phyloP scores from a whole-genome alignment of 1,140 invertebrate species.

The Drosophila willistoni region DNA sequence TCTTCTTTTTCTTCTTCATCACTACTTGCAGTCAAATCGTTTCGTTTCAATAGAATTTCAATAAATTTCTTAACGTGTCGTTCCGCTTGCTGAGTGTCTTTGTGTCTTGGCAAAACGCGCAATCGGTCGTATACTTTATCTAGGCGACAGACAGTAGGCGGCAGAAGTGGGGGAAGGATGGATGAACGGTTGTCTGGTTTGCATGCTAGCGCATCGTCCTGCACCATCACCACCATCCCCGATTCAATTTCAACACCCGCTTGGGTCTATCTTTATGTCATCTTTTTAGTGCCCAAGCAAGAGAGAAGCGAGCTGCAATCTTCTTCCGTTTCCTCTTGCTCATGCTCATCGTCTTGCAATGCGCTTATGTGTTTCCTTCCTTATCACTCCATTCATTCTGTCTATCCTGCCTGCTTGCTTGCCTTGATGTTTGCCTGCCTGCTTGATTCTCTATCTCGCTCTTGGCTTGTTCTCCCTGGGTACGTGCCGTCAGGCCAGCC shows the following conservation, averaged over 20 bases:
- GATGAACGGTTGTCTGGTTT: slow-evolving; percentile 36
- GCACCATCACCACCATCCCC: slow-evolving; percentile 29
- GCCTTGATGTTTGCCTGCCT: neutral
- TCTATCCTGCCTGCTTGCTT: neutral
- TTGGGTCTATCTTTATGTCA: slow-evolving; percentile 71
- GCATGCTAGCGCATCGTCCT: slow-evolving; percentile 51
- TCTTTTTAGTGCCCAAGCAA: slow-evolving; percentile 62
- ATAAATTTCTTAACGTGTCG: slow-evolving; percentile 78
- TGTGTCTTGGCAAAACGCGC: slow-evolving; percentile 49
- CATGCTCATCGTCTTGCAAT: slow-evolving; percentile 54
- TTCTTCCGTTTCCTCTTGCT: slow-evolving; percentile 39
- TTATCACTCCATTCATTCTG: slow-evolving; percentile 21
- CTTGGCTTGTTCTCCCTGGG: neutral
- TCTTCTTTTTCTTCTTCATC: neutral
- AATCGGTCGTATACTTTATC: slow-evolving; percentile 71
- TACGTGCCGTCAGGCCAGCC: slow-evolving; percentile 53
- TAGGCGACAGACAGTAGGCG: slow-evolving; percentile 27
- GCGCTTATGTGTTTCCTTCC: slow-evolving; percentile 78
- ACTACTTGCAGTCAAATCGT: slow-evolving; percentile 70
- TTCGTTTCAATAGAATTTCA: slow-evolving; percentile 81
- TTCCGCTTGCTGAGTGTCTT: slow-evolving; percentile 31
- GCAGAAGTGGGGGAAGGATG: neutral
- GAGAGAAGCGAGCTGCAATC: slow-evolving; percentile 39
- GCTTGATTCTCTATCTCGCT: neutral
- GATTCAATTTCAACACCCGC: slow-evolving; percentile 77